Evolutionary conservation across 2,797 vertebrate species (phyloP).

Genomic region (Pseudochirops corinnae): DNA sequence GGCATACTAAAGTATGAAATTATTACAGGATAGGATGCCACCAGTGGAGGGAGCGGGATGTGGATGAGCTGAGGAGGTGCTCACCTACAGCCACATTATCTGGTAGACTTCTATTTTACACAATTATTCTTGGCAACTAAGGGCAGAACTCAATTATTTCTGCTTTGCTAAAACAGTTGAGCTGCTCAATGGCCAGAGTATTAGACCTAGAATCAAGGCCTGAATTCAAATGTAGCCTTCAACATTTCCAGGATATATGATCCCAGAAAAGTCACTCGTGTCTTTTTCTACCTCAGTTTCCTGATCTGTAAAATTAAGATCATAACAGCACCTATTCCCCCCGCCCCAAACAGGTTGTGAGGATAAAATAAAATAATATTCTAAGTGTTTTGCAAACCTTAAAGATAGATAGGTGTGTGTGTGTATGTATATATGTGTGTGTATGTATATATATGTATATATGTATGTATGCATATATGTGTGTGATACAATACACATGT

Average conservation of each 20-base stretch:
- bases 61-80: background rate
- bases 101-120: background rate
- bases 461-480: too few species aligned
- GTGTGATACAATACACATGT: too few species aligned
- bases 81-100: background rate
- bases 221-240: background rate
- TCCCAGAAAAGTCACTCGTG: background rate
- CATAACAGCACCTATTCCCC: background rate
- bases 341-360: background rate
- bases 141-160: background rate
- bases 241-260: background rate
- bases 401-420: background rate
- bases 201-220: background rate
- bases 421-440: accelerated
- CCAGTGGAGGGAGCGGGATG: background rate
- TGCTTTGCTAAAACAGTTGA: background rate
- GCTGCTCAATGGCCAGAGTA: background rate
- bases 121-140: background rate
- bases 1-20: background rate
- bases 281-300: background rate
- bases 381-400: background rate
- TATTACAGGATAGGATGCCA: background rate
- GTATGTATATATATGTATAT: too few species aligned
- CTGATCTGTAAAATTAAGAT: background rate
- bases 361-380: background rate